Percentiles rank a stretch among this genome's conserved stretches.
phyloP scores from a whole-genome alignment of 2,113 vertebrate species.

The Ochotona curzoniae region DNA sequence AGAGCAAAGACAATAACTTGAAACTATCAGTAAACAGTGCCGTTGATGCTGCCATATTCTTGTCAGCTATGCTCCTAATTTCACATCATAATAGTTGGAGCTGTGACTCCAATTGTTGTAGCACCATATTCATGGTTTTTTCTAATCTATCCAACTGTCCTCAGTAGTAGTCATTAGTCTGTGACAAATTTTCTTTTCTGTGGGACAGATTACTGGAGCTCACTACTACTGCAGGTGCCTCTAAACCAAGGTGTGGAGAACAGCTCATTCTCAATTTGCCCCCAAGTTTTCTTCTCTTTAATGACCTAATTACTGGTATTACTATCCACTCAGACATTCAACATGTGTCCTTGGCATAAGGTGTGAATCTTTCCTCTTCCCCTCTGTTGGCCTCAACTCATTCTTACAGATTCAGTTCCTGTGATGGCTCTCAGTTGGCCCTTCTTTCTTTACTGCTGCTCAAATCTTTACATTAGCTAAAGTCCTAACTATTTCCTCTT shows the following conservation, averaged over 20 bases:
- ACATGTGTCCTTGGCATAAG: neutral
- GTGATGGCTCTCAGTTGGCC: neutral
- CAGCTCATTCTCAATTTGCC: slow-evolving; percentile 1
- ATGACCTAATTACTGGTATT: neutral
- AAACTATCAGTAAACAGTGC: neutral
- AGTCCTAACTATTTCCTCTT: neutral
- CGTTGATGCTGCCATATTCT: neutral
- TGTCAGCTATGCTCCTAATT: slow-evolving; percentile 5
- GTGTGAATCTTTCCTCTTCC: neutral
- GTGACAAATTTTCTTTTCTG: slow-evolving; percentile 17
- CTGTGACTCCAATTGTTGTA: neutral
- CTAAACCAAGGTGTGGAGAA: neutral
- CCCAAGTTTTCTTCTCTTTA: neutral
- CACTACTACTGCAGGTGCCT: neutral
- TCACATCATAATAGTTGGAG: slow-evolving; percentile 12
- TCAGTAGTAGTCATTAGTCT: slow-evolving; percentile 39
- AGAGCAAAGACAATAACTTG: slow-evolving; percentile 7
- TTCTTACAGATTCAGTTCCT: neutral
- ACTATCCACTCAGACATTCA: neutral
- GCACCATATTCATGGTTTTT: slow-evolving; percentile 5
- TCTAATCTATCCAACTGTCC: slow-evolving; percentile 11
- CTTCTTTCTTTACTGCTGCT: neutral
- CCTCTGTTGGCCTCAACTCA: too few relatives aligned
- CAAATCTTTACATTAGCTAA: neutral
- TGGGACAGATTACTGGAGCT: neutral